Evolutionary conservation across 1,140 invertebrate genomes (phyloP).

Genomic region (Galleria mellonella): DNA sequence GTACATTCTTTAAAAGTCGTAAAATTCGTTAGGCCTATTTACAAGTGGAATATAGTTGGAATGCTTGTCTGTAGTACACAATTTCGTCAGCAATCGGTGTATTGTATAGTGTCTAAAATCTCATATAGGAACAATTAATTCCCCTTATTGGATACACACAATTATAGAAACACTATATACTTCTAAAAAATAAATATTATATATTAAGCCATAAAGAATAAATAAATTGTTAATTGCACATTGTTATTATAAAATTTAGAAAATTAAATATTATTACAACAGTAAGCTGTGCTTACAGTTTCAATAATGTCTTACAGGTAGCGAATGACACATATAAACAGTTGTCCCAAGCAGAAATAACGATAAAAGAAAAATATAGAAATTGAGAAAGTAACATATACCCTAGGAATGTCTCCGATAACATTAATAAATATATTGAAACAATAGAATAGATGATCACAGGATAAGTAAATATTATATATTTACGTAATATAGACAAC

Average conservation of each 20-base stretch:
- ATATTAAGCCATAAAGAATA: slow-evolving; percentile 62
- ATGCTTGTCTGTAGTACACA: slow-evolving; percentile 63
- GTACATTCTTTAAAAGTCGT: slow-evolving; percentile 47
- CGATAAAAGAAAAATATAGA: slow-evolving; percentile 13
- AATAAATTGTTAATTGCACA: slow-evolving; percentile 70
- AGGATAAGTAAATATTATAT: slow-evolving; percentile 61
- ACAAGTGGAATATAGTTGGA: slow-evolving; percentile 72
- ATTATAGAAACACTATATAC: slow-evolving; percentile 47
- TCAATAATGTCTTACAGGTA: slow-evolving; percentile 24
- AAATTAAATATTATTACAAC: slow-evolving; percentile 44
- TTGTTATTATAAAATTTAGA: slow-evolving; percentile 54
- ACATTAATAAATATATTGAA: slow-evolving; percentile 48
- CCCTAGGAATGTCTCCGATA: slow-evolving; percentile 62
- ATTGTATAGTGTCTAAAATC: slow-evolving; percentile 54
- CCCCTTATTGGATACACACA: slow-evolving; percentile 46
- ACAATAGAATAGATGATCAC: slow-evolving; percentile 60
- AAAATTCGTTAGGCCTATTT: slow-evolving; percentile 71
- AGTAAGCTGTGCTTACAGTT: slow-evolving; percentile 48
- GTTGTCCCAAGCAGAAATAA: slow-evolving; percentile 1
- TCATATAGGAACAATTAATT: slow-evolving; percentile 66
- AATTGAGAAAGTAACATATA: slow-evolving; percentile 33
- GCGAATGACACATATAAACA: slow-evolving; percentile 12
- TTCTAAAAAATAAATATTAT: slow-evolving; percentile 69
- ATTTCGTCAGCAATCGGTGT: slow-evolving; percentile 46
- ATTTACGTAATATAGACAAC: slow-evolving; percentile 50